A percentile compares a stretch with the other conserved stretches of the same genome.
Conservation (phyloP, 2,888 invertebrate species). For the Epirrhoe tristata region DNA sequence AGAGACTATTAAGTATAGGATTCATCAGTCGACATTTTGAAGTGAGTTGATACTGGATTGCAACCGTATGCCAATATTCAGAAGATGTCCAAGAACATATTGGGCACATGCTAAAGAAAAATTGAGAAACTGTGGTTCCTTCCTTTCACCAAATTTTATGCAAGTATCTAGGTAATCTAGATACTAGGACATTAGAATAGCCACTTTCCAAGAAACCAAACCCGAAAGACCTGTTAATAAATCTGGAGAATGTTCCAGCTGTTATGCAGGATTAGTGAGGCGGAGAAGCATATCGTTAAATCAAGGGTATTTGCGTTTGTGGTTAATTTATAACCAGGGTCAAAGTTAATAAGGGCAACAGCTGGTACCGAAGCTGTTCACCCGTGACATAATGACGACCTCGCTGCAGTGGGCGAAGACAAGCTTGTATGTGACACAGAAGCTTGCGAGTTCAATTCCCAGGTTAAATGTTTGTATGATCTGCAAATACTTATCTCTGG, state of each 20-base stretch:
- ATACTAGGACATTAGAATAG: not conserved
- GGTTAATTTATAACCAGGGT: conserved; percentile 60
- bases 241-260: conserved; percentile 59
- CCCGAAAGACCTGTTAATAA: conserved; percentile 52
- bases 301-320: conserved; percentile 58
- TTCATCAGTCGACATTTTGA: too few species aligned
- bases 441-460: too few species aligned
- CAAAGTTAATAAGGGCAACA: conserved; percentile 65
- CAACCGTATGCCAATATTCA: too few species aligned
- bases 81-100: too few species aligned
- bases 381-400: conserved; percentile 56
- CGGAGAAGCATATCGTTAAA: conserved; percentile 54
- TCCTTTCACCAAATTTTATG: too few species aligned
- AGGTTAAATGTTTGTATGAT: too few species aligned
- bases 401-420: not conserved
- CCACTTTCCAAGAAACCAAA: not conserved
- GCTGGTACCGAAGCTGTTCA: conserved; percentile 51
- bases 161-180: too few species aligned
- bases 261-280: conserved; percentile 63
- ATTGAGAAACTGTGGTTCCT: too few species aligned
- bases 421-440: too few species aligned
- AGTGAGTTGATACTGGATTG: too few species aligned
- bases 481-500: too few species aligned
- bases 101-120: too few species aligned
- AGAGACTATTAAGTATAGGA: not conserved